Evolutionary conservation across 2,888 invertebrate species (phyloP).

Genomic region (Zhuqinia jingwanae): DNA sequence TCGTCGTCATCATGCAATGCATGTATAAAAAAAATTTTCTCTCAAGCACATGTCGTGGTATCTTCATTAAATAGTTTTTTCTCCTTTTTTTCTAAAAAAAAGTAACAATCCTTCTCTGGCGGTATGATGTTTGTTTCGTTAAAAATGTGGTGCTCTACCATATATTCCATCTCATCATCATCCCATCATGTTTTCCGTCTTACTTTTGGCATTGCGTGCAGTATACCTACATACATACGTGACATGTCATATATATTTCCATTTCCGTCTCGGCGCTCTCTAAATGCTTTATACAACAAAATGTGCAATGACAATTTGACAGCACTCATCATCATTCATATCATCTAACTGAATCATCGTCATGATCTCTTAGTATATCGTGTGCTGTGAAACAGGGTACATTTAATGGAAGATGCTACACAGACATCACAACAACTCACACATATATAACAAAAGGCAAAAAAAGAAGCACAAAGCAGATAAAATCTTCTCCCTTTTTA

Average conservation of each 20-base stretch:
- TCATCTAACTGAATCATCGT: slow-evolving; percentile 22
- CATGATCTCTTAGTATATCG: neutral
- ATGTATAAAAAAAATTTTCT: no score
- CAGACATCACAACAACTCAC: no score
- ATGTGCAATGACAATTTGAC: slow-evolving; percentile 39
- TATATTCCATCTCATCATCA: neutral
- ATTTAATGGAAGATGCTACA: slow-evolving; percentile 21
- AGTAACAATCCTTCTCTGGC: no score
- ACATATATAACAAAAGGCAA: no score
- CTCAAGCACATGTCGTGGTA: no score
- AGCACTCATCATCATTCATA: slow-evolving; percentile 38
- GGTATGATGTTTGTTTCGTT: no score
- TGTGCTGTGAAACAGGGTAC: neutral
- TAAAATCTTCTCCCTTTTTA: slow-evolving; percentile 3
- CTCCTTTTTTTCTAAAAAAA: no score
- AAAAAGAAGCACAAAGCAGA: neutral
- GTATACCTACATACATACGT: slow-evolving; percentile 8
- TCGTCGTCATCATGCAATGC: no score
- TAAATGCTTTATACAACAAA: neutral
- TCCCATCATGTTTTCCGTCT: slow-evolving; percentile 44
- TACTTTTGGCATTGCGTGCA: slow-evolving; percentile 21
- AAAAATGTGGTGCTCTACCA: slow-evolving; percentile 28
- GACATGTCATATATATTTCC: slow-evolving; percentile 30
- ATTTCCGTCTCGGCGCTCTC: slow-evolving; percentile 6
- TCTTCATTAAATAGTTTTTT: no score